Conservation (phyloP, 2,113 vertebrate genomes). For the Eonycteris spelaea region DNA sequence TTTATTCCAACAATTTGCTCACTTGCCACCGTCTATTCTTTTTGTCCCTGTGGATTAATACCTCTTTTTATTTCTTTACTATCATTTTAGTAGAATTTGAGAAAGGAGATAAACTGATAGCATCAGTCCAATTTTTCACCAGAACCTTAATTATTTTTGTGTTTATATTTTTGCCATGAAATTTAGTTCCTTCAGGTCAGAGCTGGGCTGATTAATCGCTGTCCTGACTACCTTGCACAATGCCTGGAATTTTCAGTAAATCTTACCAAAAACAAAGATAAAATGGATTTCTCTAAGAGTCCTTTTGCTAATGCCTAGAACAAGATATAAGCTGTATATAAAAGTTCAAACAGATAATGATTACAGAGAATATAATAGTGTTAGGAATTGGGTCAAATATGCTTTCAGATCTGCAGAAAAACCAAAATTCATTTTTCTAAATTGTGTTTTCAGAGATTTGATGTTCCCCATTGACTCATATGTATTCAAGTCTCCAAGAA, state of each 20-base stretch:
- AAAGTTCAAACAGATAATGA: conserved; percentile 1
- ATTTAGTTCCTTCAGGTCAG: not conserved
- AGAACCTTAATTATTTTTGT: not conserved
- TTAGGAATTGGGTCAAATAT: not conserved
- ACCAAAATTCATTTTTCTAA: conserved; percentile 31
- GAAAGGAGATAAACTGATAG: not conserved
- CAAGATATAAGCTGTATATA: not conserved
- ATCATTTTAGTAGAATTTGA: not conserved
- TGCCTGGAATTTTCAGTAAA: conserved; percentile 7
- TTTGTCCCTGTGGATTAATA: not conserved
- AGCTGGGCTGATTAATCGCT: not conserved
- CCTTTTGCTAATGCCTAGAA: not conserved
- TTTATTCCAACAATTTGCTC: not conserved
- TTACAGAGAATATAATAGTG: not conserved
- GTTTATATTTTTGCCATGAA: not conserved
- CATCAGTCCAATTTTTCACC: not conserved
- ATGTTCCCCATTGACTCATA: not conserved
- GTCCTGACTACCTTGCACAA: not conserved
- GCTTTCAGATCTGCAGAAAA: not conserved
- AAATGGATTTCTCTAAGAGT: not conserved
- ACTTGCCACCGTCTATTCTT: not conserved
- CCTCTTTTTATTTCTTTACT: not conserved
- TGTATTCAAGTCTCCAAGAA: not conserved
- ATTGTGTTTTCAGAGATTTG: not conserved
- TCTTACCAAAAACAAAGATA: not conserved